Evolutionary conservation across 2,113 vertebrate species (phyloP).

Genomic region (Dromas ardeola): DNA sequence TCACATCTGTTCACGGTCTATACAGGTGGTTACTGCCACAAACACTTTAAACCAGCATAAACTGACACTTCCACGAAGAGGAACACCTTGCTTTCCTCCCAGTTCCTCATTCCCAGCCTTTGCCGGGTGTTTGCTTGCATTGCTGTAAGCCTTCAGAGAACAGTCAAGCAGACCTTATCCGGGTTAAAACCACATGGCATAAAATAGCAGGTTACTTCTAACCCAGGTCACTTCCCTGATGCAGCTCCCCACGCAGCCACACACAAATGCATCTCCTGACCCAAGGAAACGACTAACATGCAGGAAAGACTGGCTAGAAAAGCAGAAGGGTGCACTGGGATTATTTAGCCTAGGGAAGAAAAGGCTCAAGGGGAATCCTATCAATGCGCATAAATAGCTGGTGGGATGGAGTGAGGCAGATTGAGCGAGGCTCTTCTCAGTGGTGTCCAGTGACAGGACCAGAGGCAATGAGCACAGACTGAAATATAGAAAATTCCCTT

Average conservation of each 20-base stretch:
- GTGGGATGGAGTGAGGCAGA: neutral
- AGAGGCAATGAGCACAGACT: neutral
- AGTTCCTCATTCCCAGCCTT: neutral
- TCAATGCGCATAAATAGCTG: neutral
- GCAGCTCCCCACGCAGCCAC: neutral
- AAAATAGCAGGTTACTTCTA: neutral
- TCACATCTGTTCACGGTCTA: neutral
- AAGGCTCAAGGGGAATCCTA: neutral
- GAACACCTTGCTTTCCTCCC: neutral
- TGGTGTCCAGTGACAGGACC: neutral
- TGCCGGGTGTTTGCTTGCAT: neutral
- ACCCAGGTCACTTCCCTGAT: rapidly evolving
- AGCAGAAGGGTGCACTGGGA: neutral
- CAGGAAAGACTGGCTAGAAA: neutral
- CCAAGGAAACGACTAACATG: neutral
- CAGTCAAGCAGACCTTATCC: neutral
- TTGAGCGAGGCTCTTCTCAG: neutral
- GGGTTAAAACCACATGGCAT: neutral
- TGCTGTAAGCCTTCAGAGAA: neutral
- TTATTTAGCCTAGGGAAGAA: neutral
- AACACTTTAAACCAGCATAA: neutral
- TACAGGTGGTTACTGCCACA: neutral
- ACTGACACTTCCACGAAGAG: neutral
- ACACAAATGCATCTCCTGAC: neutral
- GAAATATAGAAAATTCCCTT: neutral